A percentile compares a stretch with the other conserved stretches of the same genome.
phyloP scores from a whole-genome alignment of 53 echinoderm and acorn worm genomes.

The Echinarachnius parma region DNA sequence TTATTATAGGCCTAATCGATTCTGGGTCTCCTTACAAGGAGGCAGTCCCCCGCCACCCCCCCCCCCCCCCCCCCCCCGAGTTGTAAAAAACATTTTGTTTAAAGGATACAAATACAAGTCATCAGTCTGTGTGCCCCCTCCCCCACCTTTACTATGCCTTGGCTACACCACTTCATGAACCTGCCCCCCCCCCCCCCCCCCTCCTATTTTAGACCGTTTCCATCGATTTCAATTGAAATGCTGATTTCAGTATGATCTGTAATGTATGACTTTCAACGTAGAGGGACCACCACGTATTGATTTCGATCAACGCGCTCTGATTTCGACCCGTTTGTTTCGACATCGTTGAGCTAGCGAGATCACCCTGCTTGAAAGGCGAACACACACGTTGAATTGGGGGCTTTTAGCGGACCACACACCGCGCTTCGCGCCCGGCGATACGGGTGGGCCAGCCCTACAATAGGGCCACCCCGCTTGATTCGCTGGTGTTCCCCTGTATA shows the following conservation, averaged over 20 bases:
- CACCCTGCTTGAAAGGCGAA: not conserved
- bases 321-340: too few relatives aligned
- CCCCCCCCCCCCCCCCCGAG: too few relatives aligned
- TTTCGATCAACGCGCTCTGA: not conserved
- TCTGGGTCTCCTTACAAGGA: too few relatives aligned
- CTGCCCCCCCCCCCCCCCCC: not conserved
- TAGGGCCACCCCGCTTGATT: slow-evolving; percentile 17
- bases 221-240: not conserved
- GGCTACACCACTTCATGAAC: too few relatives aligned
- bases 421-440: slow-evolving; percentile 11
- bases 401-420: slow-evolving; percentile 30
- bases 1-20: too few relatives aligned
- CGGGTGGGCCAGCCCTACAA: not conserved
- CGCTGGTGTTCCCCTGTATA: slow-evolving; percentile 24
- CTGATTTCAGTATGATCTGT: not conserved
- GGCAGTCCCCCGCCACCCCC: too few relatives aligned
- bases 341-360: not conserved
- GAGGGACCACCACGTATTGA: not conserved
- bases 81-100: too few relatives aligned
- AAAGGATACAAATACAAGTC: too few relatives aligned
- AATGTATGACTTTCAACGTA: not conserved
- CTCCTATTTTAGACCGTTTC: not conserved
- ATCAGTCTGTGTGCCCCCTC: too few relatives aligned
- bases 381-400: slow-evolving; percentile 22
- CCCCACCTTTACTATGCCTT: not conserved